These are phyloP conservation scores for Willisornis vidua DNA, from an alignment of 2,113 vertebrate genomes.

Conservation along the genomic window DNA sequence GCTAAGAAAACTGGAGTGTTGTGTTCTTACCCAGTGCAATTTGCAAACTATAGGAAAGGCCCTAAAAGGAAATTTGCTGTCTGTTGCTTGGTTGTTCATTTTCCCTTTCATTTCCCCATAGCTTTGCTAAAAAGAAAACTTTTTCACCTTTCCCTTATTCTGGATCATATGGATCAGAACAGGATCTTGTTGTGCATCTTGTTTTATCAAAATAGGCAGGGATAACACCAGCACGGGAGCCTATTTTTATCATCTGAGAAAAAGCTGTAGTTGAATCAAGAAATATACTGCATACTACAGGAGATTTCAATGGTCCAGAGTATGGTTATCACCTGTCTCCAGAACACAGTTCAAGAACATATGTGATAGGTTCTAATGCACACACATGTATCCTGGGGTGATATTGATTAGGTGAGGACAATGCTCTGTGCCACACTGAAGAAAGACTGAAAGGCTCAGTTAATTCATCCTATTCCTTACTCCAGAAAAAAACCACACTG, in stretches of 20 bases:
- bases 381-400: background rate
- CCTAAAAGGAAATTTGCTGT: background rate
- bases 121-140: background rate
- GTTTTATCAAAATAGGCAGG: background rate
- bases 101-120: background rate
- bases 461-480: background rate
- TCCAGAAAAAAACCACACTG: background rate
- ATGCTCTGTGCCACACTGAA: background rate
- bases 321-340: background rate
- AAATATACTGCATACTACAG: conserved; percentile 16
- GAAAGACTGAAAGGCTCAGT: background rate
- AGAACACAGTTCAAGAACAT: background rate
- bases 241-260: conserved; percentile 53
- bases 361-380: background rate
- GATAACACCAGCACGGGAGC: background rate
- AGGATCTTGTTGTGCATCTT: background rate
- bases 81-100: background rate
- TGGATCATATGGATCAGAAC: background rate
- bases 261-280: conserved; percentile 39
- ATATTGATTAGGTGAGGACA: background rate
- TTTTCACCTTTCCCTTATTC: background rate
- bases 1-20: background rate
- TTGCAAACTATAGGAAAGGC: background rate
- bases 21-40: background rate
- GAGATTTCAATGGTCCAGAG: conserved; percentile 21